Conservation (phyloP, 2,797 vertebrate genomes). For the Mus minutoides region DNA sequence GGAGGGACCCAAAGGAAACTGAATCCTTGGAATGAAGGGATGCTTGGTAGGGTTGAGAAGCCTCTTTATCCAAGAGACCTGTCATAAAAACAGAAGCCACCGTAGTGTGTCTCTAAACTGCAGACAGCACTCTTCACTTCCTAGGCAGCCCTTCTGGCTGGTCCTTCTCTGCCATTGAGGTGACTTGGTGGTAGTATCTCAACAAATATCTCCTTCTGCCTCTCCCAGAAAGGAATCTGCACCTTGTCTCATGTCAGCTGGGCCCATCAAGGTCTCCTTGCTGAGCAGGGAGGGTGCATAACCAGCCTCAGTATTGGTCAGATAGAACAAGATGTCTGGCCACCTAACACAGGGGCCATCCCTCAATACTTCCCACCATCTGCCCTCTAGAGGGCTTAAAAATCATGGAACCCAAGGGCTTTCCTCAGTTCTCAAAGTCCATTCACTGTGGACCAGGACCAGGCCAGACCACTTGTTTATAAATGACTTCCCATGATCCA, state of each 20-base stretch:
- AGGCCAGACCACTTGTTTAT: no score
- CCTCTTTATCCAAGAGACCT: neutral
- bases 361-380: neutral
- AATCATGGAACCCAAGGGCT: neutral
- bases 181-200: neutral
- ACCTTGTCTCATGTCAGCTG: neutral
- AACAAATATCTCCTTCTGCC: neutral
- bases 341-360: no score
- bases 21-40: accelerated
- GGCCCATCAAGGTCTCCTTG: neutral
- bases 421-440: neutral
- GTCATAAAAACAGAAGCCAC: neutral
- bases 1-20: neutral
- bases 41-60: no score
- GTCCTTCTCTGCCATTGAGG: neutral
- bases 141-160: neutral
- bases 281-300: neutral
- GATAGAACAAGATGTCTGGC: neutral
- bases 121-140: neutral
- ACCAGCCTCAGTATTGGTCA: neutral
- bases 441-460: neutral
- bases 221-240: neutral
- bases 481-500: neutral
- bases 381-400: neutral
- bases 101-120: neutral